Conservation (phyloP, 2,113 vertebrate species). For the Circaetus gallicus region DNA sequence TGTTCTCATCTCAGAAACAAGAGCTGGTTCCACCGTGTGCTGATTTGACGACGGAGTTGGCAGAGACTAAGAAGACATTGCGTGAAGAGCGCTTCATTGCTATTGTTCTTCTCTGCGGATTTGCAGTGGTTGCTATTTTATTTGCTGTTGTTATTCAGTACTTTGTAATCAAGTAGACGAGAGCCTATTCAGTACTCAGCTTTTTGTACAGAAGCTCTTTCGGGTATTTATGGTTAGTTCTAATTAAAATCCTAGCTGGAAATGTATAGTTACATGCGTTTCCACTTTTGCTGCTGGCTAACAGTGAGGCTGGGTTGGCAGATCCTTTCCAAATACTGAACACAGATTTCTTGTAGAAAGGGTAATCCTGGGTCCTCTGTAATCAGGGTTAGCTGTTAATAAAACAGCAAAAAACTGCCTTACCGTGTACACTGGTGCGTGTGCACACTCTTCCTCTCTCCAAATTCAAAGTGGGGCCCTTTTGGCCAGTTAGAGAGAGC, state of each 20-base stretch:
- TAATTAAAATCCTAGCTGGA: constrained; percentile 50
- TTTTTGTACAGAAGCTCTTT: constrained; percentile 25
- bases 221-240: constrained; percentile 65
- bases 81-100: constrained; percentile 72
- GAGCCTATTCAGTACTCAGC: neutral
- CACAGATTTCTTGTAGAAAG: constrained; percentile 22
- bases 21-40: neutral
- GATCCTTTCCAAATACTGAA: constrained; percentile 21
- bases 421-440: neutral
- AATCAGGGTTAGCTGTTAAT: constrained; percentile 52
- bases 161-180: constrained; percentile 74
- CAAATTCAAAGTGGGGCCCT: neutral
- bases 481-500: neutral
- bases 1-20: constrained; percentile 67
- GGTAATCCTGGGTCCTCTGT: constrained; percentile 48
- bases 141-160: constrained; percentile 79
- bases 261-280: neutral
- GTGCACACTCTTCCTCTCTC: neutral
- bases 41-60: neutral
- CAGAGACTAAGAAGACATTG: constrained; percentile 40
- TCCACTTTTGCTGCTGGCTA: constrained; percentile 59
- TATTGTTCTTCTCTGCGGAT: constrained; percentile 69
- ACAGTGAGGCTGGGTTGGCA: constrained; percentile 40
- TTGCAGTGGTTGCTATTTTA: constrained; percentile 72
- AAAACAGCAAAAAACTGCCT: constrained; percentile 40